These are phyloP conservation scores for Aphidius gifuensis DNA, from an alignment of 1,140 invertebrate genomes.

Conservation along the genomic window DNA sequence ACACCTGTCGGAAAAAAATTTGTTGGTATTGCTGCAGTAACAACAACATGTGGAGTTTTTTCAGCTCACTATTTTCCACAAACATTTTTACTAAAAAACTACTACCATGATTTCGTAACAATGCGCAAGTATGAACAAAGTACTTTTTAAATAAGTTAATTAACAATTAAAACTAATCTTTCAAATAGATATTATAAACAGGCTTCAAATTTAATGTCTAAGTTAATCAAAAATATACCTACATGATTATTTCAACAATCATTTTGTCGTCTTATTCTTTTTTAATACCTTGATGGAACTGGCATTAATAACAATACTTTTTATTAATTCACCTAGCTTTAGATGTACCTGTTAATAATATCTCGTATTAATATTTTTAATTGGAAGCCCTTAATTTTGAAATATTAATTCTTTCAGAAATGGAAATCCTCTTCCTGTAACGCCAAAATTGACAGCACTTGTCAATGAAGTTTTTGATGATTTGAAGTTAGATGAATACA, in stretches of 20 bases:
- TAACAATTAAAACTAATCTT: constrained; percentile 14
- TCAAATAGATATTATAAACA: constrained; percentile 7
- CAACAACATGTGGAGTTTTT: background rate
- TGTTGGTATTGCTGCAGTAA: background rate
- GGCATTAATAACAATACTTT: no score
- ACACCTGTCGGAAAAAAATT: constrained; percentile 12
- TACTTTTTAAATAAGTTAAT: constrained; percentile 14
- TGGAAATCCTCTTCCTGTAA: constrained; percentile 48
- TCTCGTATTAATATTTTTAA: no score
- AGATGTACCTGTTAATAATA: no score
- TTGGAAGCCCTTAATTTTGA: background rate
- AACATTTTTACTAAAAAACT: constrained; percentile 50
- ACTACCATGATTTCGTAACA: constrained; percentile 55
- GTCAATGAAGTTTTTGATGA: constrained; percentile 56
- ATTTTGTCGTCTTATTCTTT: no score
- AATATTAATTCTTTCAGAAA: constrained; percentile 22
- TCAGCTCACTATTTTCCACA: constrained; percentile 50
- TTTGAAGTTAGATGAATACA: constrained; percentile 47
- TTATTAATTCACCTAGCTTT: no score
- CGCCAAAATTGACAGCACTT: constrained; percentile 40
- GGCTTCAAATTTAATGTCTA: background rate
- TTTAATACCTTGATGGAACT: no score
- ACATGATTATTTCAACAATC: background rate
- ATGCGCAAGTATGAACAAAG: constrained; percentile 54
- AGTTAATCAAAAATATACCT: background rate